These are phyloP conservation scores for Campylomormyrus numenius DNA, from an alignment of 2,113 vertebrate genomes.

Conservation along the genomic window DNA sequence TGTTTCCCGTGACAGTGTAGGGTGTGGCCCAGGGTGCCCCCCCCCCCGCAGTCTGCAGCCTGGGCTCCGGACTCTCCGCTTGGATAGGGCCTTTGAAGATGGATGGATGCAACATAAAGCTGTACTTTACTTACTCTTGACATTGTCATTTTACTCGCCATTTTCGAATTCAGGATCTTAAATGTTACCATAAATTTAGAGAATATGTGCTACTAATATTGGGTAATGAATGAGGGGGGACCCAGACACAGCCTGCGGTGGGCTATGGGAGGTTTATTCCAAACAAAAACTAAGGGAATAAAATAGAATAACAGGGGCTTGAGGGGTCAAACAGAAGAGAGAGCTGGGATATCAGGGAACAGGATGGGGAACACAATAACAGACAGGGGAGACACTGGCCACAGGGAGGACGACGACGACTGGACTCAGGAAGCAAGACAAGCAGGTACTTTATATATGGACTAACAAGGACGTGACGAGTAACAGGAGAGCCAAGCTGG, in stretches of 20 bases:
- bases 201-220: background rate
- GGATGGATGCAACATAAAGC: background rate
- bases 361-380: background rate
- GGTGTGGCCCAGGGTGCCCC: background rate
- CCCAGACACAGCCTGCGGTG: background rate
- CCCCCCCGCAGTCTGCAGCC: background rate
- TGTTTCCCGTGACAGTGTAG: background rate
- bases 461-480: background rate
- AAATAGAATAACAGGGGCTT: background rate
- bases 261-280: background rate
- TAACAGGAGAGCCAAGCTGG: background rate
- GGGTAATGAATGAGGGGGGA: background rate
- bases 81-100: background rate
- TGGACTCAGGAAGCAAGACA: background rate
- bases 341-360: background rate
- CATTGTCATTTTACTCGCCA: background rate
- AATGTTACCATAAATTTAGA: background rate
- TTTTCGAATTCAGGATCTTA: background rate
- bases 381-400: background rate
- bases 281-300: background rate
- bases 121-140: background rate
- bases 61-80: background rate
- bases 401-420: background rate
- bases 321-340: background rate
- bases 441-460: background rate